Conservation (phyloP, 2,113 vertebrate species). For the Tauraco erythrolophus region DNA sequence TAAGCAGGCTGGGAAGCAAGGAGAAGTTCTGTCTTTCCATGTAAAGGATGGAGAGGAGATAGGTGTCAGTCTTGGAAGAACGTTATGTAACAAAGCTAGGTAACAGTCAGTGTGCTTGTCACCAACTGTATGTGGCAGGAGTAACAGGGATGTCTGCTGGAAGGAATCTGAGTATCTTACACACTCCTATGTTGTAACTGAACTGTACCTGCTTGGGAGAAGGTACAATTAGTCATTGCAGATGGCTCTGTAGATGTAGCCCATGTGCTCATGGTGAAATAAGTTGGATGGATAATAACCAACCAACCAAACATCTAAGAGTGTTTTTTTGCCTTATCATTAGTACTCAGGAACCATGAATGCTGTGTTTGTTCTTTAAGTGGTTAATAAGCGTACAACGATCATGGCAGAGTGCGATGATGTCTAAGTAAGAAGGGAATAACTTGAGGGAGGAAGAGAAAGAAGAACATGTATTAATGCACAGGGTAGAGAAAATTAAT, state of each 20-base stretch:
- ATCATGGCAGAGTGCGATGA: background rate
- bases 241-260: background rate
- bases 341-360: background rate
- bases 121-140: background rate
- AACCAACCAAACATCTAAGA: background rate
- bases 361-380: background rate
- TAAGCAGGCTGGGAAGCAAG: background rate
- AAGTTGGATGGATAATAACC: background rate
- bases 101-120: background rate
- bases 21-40: background rate
- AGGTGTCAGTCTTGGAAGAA: background rate
- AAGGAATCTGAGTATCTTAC: background rate
- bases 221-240: no score
- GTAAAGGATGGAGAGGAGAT: background rate
- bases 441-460: background rate
- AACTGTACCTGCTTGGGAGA: background rate
- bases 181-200: background rate
- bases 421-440: background rate
- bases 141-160: background rate
- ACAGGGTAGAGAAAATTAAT: background rate
- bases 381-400: background rate
- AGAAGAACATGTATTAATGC: background rate
- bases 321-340: background rate
- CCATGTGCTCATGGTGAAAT: background rate
- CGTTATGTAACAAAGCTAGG: background rate